These are phyloP conservation scores for Lithophane semibrunnea DNA, from an alignment of 2,888 invertebrate genomes.

Conservation along the genomic window DNA sequence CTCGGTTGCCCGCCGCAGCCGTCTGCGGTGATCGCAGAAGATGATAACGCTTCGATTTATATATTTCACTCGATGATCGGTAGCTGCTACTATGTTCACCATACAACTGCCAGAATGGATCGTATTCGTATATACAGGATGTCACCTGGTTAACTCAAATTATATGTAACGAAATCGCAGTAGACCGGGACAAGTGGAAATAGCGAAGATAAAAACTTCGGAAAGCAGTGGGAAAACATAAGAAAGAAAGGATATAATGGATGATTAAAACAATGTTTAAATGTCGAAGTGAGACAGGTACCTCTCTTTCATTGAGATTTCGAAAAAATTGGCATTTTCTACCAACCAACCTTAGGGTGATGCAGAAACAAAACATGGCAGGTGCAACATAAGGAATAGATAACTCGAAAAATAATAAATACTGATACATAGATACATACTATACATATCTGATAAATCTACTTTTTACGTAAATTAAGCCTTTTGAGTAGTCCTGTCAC, in stretches of 20 bases:
- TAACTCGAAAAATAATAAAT: neutral
- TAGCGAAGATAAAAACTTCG: neutral
- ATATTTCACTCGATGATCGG: slow-evolving; percentile 89
- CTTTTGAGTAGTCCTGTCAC: neutral
- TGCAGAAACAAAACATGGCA: neutral
- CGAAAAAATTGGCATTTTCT: neutral
- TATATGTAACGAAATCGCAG: neutral
- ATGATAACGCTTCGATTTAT: slow-evolving; percentile 90
- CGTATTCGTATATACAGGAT: slow-evolving; percentile 77
- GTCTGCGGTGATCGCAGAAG: slow-evolving; percentile 86
- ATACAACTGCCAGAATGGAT: slow-evolving; percentile 82
- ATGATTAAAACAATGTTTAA: neutral
- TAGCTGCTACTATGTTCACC: slow-evolving; percentile 83
- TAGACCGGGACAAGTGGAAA: neutral
- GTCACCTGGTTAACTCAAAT: slow-evolving; percentile 21
- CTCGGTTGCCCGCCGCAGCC: slow-evolving; percentile 78
- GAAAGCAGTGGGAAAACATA: neutral
- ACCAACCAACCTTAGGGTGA: neutral
- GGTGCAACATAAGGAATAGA: neutral
- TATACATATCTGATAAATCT: neutral
- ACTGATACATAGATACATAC: neutral
- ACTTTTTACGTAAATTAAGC: neutral
- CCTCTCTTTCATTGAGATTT: neutral
- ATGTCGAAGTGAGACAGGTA: neutral
- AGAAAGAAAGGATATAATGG: neutral